phyloP scores from a whole-genome alignment of 2,113 vertebrate species.

The Pteropus alecto region DNA sequence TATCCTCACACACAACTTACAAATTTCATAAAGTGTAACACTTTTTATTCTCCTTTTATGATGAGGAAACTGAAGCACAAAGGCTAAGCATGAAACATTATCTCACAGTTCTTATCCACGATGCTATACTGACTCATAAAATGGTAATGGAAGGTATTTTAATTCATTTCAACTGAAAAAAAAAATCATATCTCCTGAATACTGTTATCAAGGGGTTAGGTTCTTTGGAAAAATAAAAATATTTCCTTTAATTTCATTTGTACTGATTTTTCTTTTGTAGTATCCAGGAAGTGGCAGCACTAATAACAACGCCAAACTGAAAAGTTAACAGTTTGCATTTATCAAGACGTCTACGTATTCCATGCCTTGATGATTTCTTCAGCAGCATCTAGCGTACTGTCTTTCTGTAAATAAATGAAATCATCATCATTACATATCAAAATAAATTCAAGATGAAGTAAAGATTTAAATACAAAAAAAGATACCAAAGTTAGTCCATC shows the following conservation, averaged over 20 bases:
- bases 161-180: background rate
- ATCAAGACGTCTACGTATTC: slow-evolving; percentile 78
- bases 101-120: background rate
- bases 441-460: slow-evolving; percentile 25
- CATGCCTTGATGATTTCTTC: slow-evolving; percentile 92
- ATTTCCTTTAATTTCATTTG: slow-evolving; percentile 6
- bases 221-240: background rate
- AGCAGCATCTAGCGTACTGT: slow-evolving; percentile 93
- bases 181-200: background rate
- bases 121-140: background rate
- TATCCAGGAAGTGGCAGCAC: slow-evolving; percentile 72
- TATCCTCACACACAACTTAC: background rate
- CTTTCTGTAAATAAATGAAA: slow-evolving; percentile 87
- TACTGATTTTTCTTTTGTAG: background rate
- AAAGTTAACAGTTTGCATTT: background rate
- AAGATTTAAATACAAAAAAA: background rate
- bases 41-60: background rate
- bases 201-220: background rate
- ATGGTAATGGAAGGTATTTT: background rate
- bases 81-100: background rate
- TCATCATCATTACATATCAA: background rate
- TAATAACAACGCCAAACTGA: background rate
- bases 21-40: background rate
- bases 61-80: background rate
- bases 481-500: background rate